phyloP scores from a whole-genome alignment of 2,797 vertebrate species.

The Monodelphis domestica region DNA sequence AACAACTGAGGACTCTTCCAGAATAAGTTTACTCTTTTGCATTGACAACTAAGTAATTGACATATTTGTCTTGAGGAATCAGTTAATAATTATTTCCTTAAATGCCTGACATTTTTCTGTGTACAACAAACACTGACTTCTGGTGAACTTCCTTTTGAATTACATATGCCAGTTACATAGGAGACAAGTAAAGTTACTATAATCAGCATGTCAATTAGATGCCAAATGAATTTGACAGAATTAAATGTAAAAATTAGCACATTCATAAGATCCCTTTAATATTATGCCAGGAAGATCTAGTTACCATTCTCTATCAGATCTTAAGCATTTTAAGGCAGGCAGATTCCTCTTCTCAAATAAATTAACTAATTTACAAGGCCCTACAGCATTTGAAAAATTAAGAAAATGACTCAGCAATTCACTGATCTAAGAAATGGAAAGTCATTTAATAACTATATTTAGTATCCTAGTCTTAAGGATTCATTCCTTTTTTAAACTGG shows the following conservation, averaged over 20 bases:
- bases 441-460: conserved; percentile 17
- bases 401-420: conserved; percentile 37
- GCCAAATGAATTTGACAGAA: conserved; percentile 69
- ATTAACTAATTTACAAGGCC: conserved; percentile 63
- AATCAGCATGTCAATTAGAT: conserved; percentile 67
- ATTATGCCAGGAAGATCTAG: conserved; percentile 67
- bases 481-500: not conserved
- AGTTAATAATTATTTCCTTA: conserved; percentile 76
- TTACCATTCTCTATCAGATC: conserved; percentile 70
- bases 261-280: conserved; percentile 66
- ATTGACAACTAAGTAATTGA: conserved; percentile 72
- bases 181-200: conserved; percentile 63
- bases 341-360: conserved; percentile 67
- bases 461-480: not conserved
- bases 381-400: conserved; percentile 65
- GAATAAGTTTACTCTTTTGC: conserved; percentile 23
- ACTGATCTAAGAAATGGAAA: conserved; percentile 51
- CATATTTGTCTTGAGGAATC: conserved; percentile 76
- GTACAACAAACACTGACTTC: conserved; percentile 63
- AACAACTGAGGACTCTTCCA: not conserved
- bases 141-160: conserved; percentile 64
- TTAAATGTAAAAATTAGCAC: conserved; percentile 62
- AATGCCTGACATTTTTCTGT: conserved; percentile 61
- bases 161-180: conserved; percentile 69
- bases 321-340: conserved; percentile 65